Percentiles rank a stretch among this genome's conserved stretches.
These are phyloP conservation scores for Odontamblyopus lacepedii DNA, from an alignment of 2,797 vertebrate species.

Conservation along the genomic window DNA sequence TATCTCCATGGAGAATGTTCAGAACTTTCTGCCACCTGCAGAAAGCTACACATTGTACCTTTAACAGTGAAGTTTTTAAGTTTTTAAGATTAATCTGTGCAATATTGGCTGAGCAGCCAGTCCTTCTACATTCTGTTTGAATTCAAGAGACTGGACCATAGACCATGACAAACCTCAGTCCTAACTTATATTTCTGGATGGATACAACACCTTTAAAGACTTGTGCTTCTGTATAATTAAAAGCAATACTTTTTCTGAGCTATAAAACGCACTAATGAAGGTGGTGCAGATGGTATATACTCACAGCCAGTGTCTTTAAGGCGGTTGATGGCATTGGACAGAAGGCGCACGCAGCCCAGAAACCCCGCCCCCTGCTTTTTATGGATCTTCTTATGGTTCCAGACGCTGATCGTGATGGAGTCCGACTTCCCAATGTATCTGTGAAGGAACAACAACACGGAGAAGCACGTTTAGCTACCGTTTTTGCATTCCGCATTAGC, in stretches of 20 bases:
- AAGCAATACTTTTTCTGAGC: neutral
- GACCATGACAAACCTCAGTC: too few species aligned
- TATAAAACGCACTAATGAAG: neutral
- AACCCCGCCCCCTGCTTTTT: conserved; percentile 99
- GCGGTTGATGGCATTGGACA: conserved; percentile 96
- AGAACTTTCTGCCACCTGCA: too few species aligned
- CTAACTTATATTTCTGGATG: too few species aligned
- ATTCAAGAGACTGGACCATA: too few species aligned
- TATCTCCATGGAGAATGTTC: too few species aligned
- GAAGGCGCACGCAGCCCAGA: conserved; percentile 95
- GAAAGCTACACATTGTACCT: too few species aligned
- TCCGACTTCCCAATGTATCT: conserved; percentile 95
- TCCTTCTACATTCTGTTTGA: too few species aligned
- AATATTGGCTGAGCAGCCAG: too few species aligned
- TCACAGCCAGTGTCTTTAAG: conserved; percentile 99
- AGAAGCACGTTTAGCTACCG: neutral
- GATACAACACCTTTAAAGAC: too few species aligned
- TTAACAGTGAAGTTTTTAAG: too few species aligned
- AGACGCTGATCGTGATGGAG: conserved; percentile 98
- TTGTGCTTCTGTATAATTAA: too few species aligned
- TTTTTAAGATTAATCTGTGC: too few species aligned
- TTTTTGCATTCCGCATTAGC: neutral
- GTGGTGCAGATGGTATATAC: conserved; percentile 64
- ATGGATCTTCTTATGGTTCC: conserved; percentile 99
- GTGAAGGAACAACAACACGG: conserved; percentile 11